These are phyloP conservation scores for Trileptium ribeirensis DNA, from an alignment of 2,888 invertebrate genomes.

Conservation along the genomic window DNA sequence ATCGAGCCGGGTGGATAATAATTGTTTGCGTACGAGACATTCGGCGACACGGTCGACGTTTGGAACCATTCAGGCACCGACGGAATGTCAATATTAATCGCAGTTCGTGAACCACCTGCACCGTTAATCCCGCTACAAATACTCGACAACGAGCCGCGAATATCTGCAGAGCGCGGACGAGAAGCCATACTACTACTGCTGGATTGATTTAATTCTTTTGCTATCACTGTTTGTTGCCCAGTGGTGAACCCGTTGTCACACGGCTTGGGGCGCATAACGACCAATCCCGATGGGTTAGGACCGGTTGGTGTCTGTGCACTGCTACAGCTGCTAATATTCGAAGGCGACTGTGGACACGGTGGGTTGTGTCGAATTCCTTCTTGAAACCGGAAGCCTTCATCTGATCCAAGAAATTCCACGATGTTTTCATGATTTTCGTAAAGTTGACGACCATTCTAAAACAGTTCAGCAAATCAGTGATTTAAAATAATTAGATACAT, in stretches of 20 bases:
- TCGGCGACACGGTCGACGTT: no score
- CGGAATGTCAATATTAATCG: not conserved
- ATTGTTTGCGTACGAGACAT: no score
- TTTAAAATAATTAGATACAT: no score
- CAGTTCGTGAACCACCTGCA: not conserved
- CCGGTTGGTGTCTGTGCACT: not conserved
- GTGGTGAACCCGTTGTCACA: not conserved
- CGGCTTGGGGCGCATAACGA: not conserved
- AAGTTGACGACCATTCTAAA: conserved; percentile 32
- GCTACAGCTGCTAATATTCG: not conserved
- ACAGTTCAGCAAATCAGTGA: no score
- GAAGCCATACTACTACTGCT: not conserved
- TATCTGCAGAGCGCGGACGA: not conserved
- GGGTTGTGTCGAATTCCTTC: not conserved
- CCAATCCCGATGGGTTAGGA: not conserved
- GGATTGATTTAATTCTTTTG: no score
- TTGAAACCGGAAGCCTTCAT: not conserved
- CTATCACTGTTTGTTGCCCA: no score
- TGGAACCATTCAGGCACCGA: not conserved
- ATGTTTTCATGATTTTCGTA: conserved; percentile 27
- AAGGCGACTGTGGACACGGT: not conserved
- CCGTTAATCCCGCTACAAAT: not conserved
- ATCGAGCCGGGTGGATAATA: no score
- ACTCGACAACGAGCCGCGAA: not conserved
- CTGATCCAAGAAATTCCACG: not conserved